Evolutionary conservation across 2,113 vertebrate genomes (phyloP), one percentile per base, ranked within the genome.

Genomic region (Theristicus caerulescens): DNA sequence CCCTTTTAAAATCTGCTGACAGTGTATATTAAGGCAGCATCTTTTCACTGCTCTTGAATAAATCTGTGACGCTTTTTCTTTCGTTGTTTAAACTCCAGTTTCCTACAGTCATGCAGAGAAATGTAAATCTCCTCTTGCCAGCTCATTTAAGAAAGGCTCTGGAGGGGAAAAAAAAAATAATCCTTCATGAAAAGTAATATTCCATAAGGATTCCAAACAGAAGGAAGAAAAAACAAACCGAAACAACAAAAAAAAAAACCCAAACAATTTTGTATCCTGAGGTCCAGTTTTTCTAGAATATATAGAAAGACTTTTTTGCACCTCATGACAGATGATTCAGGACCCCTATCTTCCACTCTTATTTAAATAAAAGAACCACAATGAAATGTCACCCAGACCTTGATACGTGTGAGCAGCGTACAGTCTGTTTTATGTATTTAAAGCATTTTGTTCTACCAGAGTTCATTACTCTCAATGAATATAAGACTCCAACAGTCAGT

Each of bases 391-490:
- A 84, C 49, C 29, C 69, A 65, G 65, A n/a, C 59, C n/a, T 64
- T 59, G 51, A 32, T 55, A 42, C 0, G 0, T 67, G 27, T 74
- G 36, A 86, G 59, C 32, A 73, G 16, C 1, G 0, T 36, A 66
- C n/a, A 92, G 38, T 70, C 65, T 88, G n/a, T 34, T 78, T 71
- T 71, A 47, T 29, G 7, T 54, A 82, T 81, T 81, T 78, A 64
- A 86, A 92, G 32, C 22, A 19, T 87, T 93, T 96, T 81, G 34
- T 90, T 73, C 67, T 46, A 73, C 32, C 31, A 74, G 81, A 76
- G 34, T 84, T 94, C 57, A 57, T 84, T 93, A 87, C 86, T 95
- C 72, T 94, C 84, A 29, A 74, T 58, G 67, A 95, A 92, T 83
- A 77, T 44, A 91, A 57, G 54, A 87, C 16, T 92, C 61, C 72